A percentile compares a stretch with the other conserved stretches of the same genome.
Conservation (phyloP, 2,113 vertebrate species). For the Erythrocercus mccallii region DNA sequence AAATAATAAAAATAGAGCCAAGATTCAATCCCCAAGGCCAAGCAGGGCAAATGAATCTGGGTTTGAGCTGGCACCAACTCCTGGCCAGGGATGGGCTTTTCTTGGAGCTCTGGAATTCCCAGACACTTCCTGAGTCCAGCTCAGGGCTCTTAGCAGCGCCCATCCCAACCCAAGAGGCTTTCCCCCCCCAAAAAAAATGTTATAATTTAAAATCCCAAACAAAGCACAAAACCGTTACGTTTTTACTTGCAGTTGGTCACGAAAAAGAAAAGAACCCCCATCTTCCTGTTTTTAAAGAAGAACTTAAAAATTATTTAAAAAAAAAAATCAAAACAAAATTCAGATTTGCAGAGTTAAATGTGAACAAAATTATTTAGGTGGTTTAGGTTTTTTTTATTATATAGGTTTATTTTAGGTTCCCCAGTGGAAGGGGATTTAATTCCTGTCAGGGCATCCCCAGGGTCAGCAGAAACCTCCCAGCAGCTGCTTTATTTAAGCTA, state of each 20-base stretch:
- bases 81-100: not conserved
- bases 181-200: not conserved
- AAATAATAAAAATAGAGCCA: conserved; percentile 31
- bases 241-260: not conserved
- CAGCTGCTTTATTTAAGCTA: not conserved
- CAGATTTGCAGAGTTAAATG: not conserved
- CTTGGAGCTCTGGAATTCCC: not conserved
- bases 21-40: not conserved
- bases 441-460: not conserved
- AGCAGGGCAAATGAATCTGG: not conserved
- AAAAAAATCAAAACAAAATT: not conserved
- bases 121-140: not conserved
- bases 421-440: not conserved
- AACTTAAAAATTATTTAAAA: not conserved
- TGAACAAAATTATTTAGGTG: not conserved
- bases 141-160: not conserved
- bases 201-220: not conserved
- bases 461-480: not conserved
- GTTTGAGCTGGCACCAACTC: not conserved
- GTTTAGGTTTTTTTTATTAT: too few species aligned
- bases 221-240: not conserved
- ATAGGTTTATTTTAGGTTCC: too few species aligned
- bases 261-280: not conserved
- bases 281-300: not conserved
- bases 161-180: not conserved